phyloP scores from a whole-genome alignment of 2,113 vertebrate species.

The Dicerorhinus sumatrensis region DNA sequence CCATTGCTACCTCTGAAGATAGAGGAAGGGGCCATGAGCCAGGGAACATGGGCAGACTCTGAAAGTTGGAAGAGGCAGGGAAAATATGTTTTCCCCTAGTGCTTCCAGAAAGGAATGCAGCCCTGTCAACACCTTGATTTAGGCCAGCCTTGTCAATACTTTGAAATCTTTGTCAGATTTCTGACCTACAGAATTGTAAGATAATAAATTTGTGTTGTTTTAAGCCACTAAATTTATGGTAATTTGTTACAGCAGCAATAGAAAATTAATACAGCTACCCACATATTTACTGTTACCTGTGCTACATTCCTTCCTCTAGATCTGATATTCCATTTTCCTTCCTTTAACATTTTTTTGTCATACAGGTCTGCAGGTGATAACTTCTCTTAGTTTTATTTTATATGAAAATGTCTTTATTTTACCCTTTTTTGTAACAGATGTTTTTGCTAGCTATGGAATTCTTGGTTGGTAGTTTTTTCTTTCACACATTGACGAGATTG shows the following conservation, averaged over 20 bases:
- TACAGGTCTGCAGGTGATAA: not conserved
- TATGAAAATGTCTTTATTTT: not conserved
- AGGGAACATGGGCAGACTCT: not conserved
- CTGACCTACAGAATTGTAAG: not conserved
- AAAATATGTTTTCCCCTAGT: not conserved
- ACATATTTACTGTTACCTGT: not conserved
- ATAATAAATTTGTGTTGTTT: not conserved
- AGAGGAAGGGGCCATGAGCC: not conserved
- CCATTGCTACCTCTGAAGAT: not conserved
- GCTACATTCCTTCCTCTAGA: not conserved
- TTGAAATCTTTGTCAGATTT: not conserved
- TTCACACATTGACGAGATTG: not conserved
- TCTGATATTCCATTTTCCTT: not conserved
- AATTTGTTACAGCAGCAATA: not conserved
- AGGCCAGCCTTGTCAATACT: not conserved
- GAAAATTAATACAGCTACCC: not conserved
- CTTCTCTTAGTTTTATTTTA: not conserved
- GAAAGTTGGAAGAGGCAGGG: not conserved
- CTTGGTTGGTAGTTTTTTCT: not conserved
- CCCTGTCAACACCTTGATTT: not conserved
- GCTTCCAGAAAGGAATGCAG: not conserved
- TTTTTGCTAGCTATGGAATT: not conserved
- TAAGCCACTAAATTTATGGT: not conserved
- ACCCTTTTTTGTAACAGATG: not conserved
- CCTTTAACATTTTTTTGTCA: not conserved